phyloP scores from a whole-genome alignment of 2,113 vertebrate genomes.

The Neodontobutis hainanensis region DNA sequence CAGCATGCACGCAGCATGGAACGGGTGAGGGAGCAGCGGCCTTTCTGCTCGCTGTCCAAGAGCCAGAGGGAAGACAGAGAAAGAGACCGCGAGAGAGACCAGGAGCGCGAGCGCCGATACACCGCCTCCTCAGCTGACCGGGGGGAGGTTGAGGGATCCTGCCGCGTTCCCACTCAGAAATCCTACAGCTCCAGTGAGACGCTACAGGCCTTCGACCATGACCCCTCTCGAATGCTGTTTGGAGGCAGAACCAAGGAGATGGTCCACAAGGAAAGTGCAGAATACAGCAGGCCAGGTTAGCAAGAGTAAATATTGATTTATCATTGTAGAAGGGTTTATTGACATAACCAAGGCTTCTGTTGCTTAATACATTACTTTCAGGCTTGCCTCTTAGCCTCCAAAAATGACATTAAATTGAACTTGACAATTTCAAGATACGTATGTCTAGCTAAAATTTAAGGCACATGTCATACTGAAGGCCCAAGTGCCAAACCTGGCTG shows the following conservation, averaged over 20 bases:
- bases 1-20: conserved; percentile 98
- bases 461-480: too few species aligned
- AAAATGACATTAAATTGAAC: neutral
- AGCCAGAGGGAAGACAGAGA: conserved; percentile 83
- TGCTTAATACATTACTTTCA: neutral
- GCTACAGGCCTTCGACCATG: conserved; percentile 96
- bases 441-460: too few species aligned
- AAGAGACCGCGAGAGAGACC: conserved; percentile 64
- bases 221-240: conserved; percentile 90
- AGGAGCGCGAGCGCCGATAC: conserved; percentile 82
- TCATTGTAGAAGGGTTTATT: neutral
- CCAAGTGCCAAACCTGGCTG: too few species aligned
- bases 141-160: conserved; percentile 82
- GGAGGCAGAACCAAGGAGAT: conserved; percentile 92
- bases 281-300: conserved; percentile 92
- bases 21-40: conserved; percentile 95
- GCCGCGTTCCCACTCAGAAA: conserved; percentile 94
- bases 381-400: neutral
- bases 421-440: neutral
- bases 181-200: conserved; percentile 98
- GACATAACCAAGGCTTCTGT: neutral
- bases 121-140: conserved; percentile 87
- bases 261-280: conserved; percentile 89
- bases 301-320: conserved; percentile 9
- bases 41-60: conserved; percentile 97